Percentiles rank a stretch among this genome's conserved stretches.
These are phyloP conservation scores for Drymodes brunneopygia DNA, from an alignment of 2,113 vertebrate species.

Conservation along the genomic window DNA sequence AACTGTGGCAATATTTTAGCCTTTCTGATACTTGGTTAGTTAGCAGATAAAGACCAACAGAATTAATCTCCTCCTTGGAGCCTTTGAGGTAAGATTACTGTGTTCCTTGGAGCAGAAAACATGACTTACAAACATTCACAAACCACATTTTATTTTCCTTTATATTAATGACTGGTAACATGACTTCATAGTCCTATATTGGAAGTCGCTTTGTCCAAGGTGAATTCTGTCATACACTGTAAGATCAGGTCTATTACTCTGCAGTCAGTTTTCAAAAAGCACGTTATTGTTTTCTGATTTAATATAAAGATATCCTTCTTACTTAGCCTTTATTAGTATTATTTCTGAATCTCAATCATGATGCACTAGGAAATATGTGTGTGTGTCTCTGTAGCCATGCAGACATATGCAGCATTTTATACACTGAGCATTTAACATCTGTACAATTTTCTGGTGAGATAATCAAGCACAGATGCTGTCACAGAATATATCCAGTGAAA, in stretches of 20 bases:
- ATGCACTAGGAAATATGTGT: background rate
- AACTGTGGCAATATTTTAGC: background rate
- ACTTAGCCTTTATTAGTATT: background rate
- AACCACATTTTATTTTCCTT: background rate
- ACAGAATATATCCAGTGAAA: background rate
- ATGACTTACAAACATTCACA: background rate
- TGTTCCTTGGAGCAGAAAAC: background rate
- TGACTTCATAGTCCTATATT: background rate
- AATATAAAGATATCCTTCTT: background rate
- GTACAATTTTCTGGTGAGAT: background rate
- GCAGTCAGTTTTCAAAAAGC: background rate
- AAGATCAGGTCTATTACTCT: background rate
- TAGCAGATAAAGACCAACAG: background rate
- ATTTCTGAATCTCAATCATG: background rate
- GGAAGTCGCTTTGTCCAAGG: background rate
- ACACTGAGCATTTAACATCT: background rate
- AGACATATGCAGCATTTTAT: background rate
- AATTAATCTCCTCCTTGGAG: background rate
- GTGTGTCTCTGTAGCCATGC: background rate
- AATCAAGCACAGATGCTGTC: background rate
- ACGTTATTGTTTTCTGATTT: background rate
- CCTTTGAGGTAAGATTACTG: background rate
- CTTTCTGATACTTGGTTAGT: background rate
- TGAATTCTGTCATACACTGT: background rate
- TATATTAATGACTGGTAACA: background rate